Evolutionary conservation across 2,113 vertebrate species (phyloP).

Genomic region (Melanostigma gelatinosum): DNA sequence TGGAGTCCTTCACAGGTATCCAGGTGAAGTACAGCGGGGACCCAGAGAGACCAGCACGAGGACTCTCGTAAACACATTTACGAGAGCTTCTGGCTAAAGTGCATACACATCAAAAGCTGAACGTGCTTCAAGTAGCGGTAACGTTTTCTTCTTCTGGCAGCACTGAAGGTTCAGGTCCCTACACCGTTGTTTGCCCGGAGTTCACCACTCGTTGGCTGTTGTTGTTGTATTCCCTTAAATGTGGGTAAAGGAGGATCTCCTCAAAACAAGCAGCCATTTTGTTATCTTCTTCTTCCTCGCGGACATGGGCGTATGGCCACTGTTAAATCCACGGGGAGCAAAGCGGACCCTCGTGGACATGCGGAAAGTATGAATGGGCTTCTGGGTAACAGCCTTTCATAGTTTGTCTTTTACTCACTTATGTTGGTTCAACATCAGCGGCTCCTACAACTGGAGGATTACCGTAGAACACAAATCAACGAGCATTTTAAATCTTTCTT

Average conservation of each 20-base stretch:
- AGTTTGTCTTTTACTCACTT: not conserved
- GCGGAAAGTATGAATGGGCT: not conserved
- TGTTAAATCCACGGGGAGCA: not conserved
- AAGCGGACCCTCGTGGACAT: not conserved
- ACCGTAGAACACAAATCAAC: not conserved
- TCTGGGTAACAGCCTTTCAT: not conserved
- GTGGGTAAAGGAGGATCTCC: constrained; percentile 1
- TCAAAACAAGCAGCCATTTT: not conserved
- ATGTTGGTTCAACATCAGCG: not conserved
- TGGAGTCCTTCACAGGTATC: not conserved
- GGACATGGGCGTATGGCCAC: not conserved
- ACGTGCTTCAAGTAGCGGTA: not conserved
- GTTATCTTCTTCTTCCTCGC: not conserved
- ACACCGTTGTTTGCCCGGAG: not conserved
- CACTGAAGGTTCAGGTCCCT: not conserved
- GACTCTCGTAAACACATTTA: constrained; percentile 9
- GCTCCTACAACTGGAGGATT: not conserved
- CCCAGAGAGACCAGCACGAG: not conserved
- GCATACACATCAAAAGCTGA: not conserved
- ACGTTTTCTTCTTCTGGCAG: not conserved
- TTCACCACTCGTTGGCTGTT: too few relatives aligned
- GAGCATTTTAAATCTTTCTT: not conserved
- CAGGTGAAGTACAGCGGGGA: not conserved
- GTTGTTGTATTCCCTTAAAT: not conserved
- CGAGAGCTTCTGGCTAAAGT: not conserved